These are phyloP conservation scores for Esperia sulphurella DNA, from an alignment of 2,888 invertebrate species.

Conservation along the genomic window DNA sequence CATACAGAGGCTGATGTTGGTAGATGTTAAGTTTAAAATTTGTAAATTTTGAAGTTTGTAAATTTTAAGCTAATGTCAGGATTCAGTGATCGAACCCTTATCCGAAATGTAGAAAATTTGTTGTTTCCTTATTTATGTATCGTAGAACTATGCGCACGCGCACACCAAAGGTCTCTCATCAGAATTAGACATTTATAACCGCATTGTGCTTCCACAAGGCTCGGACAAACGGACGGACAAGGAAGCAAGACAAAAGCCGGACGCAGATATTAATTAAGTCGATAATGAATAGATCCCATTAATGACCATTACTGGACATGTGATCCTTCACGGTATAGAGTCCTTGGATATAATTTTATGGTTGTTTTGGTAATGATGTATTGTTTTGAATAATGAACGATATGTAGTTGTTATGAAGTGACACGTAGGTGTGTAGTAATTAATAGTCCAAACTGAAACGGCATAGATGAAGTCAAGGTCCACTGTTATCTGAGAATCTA, in stretches of 20 bases:
- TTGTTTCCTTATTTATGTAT: not conserved
- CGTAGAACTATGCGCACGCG: slow-evolving; percentile 33
- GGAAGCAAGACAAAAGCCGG: slow-evolving; percentile 75
- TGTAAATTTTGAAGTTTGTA: too few relatives aligned
- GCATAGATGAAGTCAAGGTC: not conserved
- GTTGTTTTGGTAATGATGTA: slow-evolving; percentile 9
- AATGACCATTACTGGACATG: slow-evolving; percentile 19
- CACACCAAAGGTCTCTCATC: slow-evolving; percentile 48
- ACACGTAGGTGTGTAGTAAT: not conserved
- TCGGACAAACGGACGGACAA: slow-evolving; percentile 33
- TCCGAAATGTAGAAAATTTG: too few relatives aligned
- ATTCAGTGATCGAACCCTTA: not conserved
- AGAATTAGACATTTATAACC: slow-evolving; percentile 68
- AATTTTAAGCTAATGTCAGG: too few relatives aligned
- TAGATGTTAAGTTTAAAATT: too few relatives aligned
- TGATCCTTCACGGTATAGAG: slow-evolving; percentile 3
- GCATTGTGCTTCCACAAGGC: slow-evolving; percentile 50
- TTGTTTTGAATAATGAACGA: slow-evolving; percentile 8
- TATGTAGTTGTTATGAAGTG: not conserved
- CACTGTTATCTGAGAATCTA: not conserved
- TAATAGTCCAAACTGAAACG: not conserved
- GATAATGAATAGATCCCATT: slow-evolving; percentile 48
- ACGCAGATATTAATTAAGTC: slow-evolving; percentile 66
- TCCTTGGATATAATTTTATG: slow-evolving; percentile 5
- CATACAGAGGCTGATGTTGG: too few relatives aligned